These are phyloP conservation scores for Lacerta bilineata DNA, from an alignment of 2,797 vertebrate genomes.

Conservation along the genomic window DNA sequence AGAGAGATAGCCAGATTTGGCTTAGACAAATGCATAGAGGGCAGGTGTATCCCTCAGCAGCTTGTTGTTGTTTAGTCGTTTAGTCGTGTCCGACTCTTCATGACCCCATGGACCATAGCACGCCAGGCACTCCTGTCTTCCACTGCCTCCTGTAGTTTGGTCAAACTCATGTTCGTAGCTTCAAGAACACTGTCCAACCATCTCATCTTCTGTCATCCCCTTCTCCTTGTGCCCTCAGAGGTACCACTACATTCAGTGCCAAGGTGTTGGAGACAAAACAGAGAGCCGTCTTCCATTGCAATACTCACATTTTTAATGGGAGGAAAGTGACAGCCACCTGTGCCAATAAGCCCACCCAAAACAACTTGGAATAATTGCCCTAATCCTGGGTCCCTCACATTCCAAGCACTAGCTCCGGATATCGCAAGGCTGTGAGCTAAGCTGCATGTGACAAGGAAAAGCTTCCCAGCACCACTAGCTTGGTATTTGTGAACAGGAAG, in stretches of 20 bases:
- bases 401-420: not conserved
- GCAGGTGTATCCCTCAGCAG: not conserved
- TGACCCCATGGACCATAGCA: too few species aligned
- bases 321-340: not conserved
- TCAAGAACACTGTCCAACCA: too few species aligned
- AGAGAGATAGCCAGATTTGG: not conserved
- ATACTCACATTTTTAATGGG: not conserved
- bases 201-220: too few species aligned
- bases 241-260: not conserved
- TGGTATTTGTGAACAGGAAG: too few species aligned
- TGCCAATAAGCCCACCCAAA: not conserved
- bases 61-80: not conserved
- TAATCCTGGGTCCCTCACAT: not conserved
- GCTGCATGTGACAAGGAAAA: not conserved
- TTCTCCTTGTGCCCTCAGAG: too few species aligned
- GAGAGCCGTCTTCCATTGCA: too few species aligned
- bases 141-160: too few species aligned
- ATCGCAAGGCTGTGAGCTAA: not conserved
- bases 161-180: too few species aligned
- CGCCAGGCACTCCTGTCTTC: too few species aligned
- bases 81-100: fast-evolving
- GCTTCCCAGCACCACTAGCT: too few species aligned
- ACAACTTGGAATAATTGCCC: not conserved
- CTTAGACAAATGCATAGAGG: not conserved
- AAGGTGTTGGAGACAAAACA: not conserved